Percentiles rank a stretch among this genome's conserved stretches.
Conservation (phyloP, 2,888 invertebrate species). For the Zaprionus obscuricornis region DNA sequence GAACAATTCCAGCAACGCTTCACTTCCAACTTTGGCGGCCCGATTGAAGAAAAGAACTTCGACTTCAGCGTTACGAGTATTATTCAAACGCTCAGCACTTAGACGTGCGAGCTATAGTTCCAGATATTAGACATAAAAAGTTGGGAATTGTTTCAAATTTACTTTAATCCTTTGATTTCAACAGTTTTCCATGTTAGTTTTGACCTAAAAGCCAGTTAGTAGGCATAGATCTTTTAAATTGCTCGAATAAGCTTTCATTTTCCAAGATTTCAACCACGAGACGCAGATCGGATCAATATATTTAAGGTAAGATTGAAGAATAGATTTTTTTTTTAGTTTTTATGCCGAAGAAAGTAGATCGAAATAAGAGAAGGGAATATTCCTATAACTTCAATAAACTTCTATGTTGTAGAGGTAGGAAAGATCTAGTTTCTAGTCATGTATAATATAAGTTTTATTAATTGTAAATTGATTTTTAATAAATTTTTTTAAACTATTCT, state of each 20-base stretch:
- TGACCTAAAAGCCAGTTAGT: constrained; percentile 9
- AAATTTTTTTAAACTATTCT: constrained; percentile 4
- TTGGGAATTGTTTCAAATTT: background rate
- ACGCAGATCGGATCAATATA: too few species aligned
- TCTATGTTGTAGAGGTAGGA: too few species aligned
- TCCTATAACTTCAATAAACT: too few species aligned
- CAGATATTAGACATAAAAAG: background rate
- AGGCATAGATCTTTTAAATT: background rate
- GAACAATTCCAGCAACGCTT: constrained; percentile 90
- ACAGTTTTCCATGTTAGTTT: constrained; percentile 17
- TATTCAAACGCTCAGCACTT: constrained; percentile 85
- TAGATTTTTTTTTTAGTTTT: background rate
- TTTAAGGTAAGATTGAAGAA: background rate
- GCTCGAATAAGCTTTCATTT: too few species aligned
- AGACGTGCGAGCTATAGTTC: constrained; percentile 56
- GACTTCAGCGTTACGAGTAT: constrained; percentile 89
- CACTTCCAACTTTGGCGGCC: constrained; percentile 96
- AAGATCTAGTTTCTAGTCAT: too few species aligned
- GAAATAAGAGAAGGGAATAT: too few species aligned
- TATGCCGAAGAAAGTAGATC: background rate
- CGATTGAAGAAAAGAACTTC: constrained; percentile 94
- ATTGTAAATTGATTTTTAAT: background rate
- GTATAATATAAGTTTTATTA: too few species aligned
- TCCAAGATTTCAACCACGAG: background rate
- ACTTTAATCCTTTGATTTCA: background rate